These are phyloP conservation scores for Diaphora mendica DNA, from an alignment of 2,888 invertebrate genomes.

Conservation along the genomic window DNA sequence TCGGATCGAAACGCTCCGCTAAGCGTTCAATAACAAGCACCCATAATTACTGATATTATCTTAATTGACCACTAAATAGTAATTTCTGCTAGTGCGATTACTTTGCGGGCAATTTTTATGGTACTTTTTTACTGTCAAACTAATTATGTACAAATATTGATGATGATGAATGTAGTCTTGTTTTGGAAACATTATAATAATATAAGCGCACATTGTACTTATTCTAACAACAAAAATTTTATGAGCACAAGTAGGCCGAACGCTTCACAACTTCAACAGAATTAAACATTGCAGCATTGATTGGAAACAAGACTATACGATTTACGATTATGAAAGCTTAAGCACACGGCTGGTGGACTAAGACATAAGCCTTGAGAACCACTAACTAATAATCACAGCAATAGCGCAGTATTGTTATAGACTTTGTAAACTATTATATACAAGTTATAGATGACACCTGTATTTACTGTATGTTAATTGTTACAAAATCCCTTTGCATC, in stretches of 20 bases:
- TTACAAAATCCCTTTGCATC: constrained; percentile 32
- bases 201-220: not conserved
- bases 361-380: not conserved
- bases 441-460: constrained; percentile 40
- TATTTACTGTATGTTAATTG: constrained; percentile 26
- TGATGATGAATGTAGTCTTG: not conserved
- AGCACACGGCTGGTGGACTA: not conserved
- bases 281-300: not conserved
- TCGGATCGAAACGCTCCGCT: not conserved
- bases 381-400: constrained; percentile 11
- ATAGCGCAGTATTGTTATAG: constrained; percentile 19
- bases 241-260: not conserved
- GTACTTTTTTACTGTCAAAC: not conserved
- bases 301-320: not conserved
- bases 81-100: not conserved
- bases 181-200: not conserved
- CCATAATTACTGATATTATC: constrained; percentile 6
- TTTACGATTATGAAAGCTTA: not conserved
- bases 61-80: not conserved
- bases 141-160: not conserved
- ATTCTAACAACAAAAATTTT: not conserved
- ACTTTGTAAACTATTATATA: constrained; percentile 28
- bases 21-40: not conserved
- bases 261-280: not conserved
- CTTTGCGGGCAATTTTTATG: not conserved